phyloP scores from a whole-genome alignment of 1,140 invertebrate genomes.

The Nephila pilipes region DNA sequence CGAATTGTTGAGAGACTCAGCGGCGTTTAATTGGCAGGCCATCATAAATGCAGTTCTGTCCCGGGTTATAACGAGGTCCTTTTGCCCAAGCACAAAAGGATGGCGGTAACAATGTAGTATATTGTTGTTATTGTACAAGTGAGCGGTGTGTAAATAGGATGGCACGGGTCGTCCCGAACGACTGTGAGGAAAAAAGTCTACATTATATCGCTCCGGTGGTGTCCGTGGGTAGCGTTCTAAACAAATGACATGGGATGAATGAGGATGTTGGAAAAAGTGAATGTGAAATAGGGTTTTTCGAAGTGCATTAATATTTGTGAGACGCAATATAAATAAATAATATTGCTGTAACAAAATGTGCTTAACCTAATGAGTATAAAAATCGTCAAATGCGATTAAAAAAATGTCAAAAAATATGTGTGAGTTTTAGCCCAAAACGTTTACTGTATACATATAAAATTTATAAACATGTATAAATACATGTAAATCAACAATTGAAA shows the following conservation, averaged over 20 bases:
- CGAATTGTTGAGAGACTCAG: conserved; percentile 23
- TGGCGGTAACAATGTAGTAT: conserved; percentile 49
- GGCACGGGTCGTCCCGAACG: background rate
- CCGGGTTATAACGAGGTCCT: conserved; percentile 50
- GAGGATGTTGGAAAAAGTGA: background rate
- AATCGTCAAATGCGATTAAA: too few species aligned
- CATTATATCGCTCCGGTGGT: background rate
- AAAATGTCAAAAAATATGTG: too few species aligned
- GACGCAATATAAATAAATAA: too few species aligned
- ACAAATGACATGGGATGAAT: conserved; percentile 33
- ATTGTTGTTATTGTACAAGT: conserved; percentile 38
- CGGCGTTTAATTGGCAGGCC: conserved; percentile 61
- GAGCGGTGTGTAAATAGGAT: conserved; percentile 27
- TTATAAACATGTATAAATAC: too few species aligned
- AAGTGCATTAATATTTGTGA: too few species aligned
- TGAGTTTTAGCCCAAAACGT: too few species aligned
- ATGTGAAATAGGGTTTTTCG: too few species aligned
- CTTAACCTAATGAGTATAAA: too few species aligned
- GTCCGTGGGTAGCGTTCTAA: conserved; percentile 9
- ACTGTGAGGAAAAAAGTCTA: background rate
- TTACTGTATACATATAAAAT: too few species aligned
- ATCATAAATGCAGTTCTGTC: conserved; percentile 54
- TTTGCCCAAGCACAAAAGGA: conserved; percentile 42
- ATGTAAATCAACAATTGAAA: too few species aligned
- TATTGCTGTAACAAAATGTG: too few species aligned